These are phyloP conservation scores for Actinostola sp. DNA, from an alignment of 92 coral and sea anemone genomes.

Conservation along the genomic window DNA sequence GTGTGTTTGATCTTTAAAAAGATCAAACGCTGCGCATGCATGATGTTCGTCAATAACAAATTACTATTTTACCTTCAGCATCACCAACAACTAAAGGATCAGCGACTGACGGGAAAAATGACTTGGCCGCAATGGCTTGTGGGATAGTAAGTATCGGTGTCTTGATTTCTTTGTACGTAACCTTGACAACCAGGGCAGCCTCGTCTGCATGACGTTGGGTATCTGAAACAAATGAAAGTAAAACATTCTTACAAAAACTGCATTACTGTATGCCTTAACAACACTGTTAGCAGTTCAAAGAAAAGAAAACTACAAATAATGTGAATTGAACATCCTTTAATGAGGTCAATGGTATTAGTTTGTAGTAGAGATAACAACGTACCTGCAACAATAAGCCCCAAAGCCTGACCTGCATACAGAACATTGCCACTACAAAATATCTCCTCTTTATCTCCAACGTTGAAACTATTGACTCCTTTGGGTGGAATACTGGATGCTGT, in stretches of 20 bases:
- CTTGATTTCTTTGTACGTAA: constrained; percentile 73
- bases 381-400: constrained; percentile 89
- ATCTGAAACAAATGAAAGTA: constrained; percentile 35
- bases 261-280: not conserved
- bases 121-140: constrained; percentile 83
- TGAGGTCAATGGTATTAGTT: no score
- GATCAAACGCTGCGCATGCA: no score
- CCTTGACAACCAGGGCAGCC: constrained; percentile 78
- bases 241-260: not conserved
- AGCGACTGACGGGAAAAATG: constrained; percentile 65
- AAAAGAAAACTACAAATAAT: no score
- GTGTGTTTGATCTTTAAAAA: no score
- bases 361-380: not conserved
- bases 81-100: constrained; percentile 67
- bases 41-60: no score
- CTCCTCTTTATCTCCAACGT: constrained; percentile 54
- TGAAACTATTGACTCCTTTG: constrained; percentile 77
- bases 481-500: constrained; percentile 73
- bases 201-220: constrained; percentile 81
- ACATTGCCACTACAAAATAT: constrained; percentile 72
- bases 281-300: no score
- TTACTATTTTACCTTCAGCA: constrained; percentile 70
- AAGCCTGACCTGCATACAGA: constrained; percentile 82
- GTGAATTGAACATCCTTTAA: no score
- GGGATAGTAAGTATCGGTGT: constrained; percentile 74